These are phyloP conservation scores for Eretmocerus hayati DNA, from an alignment of 2,888 invertebrate species.

Conservation along the genomic window DNA sequence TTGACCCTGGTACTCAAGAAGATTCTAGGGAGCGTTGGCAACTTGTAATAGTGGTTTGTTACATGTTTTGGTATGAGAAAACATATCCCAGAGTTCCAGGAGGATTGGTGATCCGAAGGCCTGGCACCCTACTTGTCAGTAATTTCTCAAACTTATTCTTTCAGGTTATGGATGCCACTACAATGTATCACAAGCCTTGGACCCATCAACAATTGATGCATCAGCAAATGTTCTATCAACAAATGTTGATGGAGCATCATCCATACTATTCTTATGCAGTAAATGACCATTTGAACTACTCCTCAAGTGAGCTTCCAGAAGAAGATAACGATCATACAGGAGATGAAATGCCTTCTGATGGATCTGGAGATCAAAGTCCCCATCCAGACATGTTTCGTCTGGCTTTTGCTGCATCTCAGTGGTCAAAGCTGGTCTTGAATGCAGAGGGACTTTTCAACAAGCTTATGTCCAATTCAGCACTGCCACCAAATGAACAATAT, in stretches of 20 bases:
- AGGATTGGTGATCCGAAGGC: no score
- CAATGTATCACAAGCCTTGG: conserved; percentile 18
- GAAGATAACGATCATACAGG: conserved; percentile 39
- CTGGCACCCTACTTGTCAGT: no score
- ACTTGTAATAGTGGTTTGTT: no score
- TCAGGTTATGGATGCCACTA: conserved; percentile 7
- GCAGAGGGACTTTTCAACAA: conserved; percentile 78
- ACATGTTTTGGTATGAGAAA: no score
- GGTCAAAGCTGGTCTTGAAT: conserved; percentile 75
- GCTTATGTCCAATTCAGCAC: conserved; percentile 62
- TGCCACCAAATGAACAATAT: conserved; percentile 60
- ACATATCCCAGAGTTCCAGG: no score
- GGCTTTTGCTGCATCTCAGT: conserved; percentile 76
- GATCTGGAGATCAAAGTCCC: conserved; percentile 39
- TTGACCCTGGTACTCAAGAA: no score
- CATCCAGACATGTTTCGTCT: conserved; percentile 58
- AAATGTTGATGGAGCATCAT: conserved; percentile 16
- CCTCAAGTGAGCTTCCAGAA: conserved; percentile 27
- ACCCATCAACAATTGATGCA: conserved; percentile 10
- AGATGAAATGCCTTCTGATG: conserved; percentile 40
- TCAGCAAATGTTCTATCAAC: conserved; percentile 14
- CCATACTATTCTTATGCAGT: conserved; percentile 18
- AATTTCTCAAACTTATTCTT: no score
- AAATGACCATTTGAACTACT: conserved; percentile 14
- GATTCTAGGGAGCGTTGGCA: no score